Base-by-base conservation (phyloP, 2,888 invertebrate species). In the Oithona nana region DNA sequence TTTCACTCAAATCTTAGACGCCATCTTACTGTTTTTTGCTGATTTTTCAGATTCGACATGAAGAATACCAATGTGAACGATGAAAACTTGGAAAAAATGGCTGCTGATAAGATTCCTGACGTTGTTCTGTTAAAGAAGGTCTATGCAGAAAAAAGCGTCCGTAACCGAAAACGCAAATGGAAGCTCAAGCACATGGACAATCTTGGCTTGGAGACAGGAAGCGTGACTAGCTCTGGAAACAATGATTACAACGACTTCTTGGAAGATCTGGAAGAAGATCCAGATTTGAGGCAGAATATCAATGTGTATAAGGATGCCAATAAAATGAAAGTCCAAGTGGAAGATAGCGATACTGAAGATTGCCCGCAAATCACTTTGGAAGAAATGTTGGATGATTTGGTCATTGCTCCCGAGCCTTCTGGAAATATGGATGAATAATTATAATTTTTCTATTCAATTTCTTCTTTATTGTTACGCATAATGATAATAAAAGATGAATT, bases 251-350 rank as follows among this genome's bases (percentile, higher is more conserved):
- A 13, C n/a, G 51, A 58, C 29, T 62, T 62, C 76, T 77, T 97
- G 74, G 92, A 97, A 68, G 98, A 98, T 71, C 75, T 98, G 66
- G 98, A 98, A 73, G 97, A 98, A 74, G 94, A 98, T 74, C 83
- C 83, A 2, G 81, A 82, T 16, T 79, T 88, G 70, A 80, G 98
- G 63, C 86, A 89, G 71, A 86, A 92, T 71, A 81, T 98, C 58
- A 95, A 95, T 72, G 94, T 98, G 66, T 98, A 89, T 75, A 73
- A 72, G 68, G 75, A 66, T 65, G 67, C 30, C 8, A 61, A 52
- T 24, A 65, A 64, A 64, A 56, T 64, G 50, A n/a, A n/a, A n/a
- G 60, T 28, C 22, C 56, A 48, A 30, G 57, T 28, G 16, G 63
- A 62, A 56, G 58, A 64, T 22, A 28, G 52, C 20, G 30, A 28